Conservation (phyloP, 1,140 invertebrate genomes). For the Lepidotrigona ventralis region DNA sequence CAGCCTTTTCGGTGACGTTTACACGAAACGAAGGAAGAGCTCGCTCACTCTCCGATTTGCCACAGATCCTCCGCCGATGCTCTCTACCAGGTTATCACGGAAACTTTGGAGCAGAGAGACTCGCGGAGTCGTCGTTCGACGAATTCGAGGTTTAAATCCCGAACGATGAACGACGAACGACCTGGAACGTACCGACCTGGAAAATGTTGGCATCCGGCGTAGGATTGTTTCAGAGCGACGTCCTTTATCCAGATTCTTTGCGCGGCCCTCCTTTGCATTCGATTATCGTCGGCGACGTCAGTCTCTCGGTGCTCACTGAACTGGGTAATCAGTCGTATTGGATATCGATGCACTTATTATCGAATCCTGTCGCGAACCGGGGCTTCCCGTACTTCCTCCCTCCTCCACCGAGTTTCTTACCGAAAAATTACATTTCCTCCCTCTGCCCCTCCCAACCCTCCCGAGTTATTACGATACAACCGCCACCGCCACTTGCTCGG, state of each 20-base stretch:
- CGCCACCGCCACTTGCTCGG: too few species aligned
- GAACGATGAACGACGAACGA: not conserved
- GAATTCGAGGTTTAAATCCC: not conserved
- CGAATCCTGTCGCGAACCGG: slow-evolving; percentile 28
- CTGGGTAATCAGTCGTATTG: slow-evolving; percentile 45
- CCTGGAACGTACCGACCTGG: not conserved
- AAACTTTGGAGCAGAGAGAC: not conserved
- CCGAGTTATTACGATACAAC: slow-evolving; percentile 17
- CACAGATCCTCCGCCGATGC: too few species aligned
- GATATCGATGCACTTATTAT: slow-evolving; percentile 48
- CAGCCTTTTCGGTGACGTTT: not conserved
- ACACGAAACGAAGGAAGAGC: too few species aligned
- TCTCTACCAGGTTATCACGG: not conserved
- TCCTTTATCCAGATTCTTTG: slow-evolving; percentile 40
- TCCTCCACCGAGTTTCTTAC: slow-evolving; percentile 3
- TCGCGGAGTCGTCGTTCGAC: not conserved
- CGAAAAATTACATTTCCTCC: slow-evolving; percentile 20
- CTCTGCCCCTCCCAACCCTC: not conserved
- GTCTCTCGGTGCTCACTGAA: slow-evolving; percentile 34
- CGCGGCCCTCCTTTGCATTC: slow-evolving; percentile 49
- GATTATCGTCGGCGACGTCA: slow-evolving; percentile 50
- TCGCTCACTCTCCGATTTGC: too few species aligned
- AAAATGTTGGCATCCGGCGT: slow-evolving; percentile 34
- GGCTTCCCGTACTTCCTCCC: too few species aligned
- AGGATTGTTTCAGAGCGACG: slow-evolving; percentile 25